Evolutionary conservation across 2,113 vertebrate species (phyloP).

Genomic region (Osmerus mordax): DNA sequence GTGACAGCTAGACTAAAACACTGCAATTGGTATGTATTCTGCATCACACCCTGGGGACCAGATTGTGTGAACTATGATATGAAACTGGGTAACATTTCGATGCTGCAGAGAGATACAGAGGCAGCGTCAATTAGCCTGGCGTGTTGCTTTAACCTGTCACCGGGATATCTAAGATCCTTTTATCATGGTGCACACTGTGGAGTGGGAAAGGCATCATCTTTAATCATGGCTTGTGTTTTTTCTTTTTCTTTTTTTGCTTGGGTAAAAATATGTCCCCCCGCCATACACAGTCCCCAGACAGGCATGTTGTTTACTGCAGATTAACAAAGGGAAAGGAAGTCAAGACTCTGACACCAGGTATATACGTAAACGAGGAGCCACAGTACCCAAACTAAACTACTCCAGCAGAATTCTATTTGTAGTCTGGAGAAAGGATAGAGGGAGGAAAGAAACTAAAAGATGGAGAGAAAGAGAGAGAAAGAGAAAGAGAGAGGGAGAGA

Average conservation of each 20-base stretch:
- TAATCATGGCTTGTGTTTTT: constrained; percentile 65
- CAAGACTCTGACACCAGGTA: constrained; percentile 70
- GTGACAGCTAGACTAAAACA: constrained; percentile 40
- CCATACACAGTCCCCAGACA: constrained; percentile 71
- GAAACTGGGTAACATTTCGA: constrained; percentile 60
- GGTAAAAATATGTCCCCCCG: constrained; percentile 69
- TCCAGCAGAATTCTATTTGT: constrained; percentile 55
- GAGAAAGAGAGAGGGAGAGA: constrained; percentile 16
- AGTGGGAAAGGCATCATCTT: constrained; percentile 67
- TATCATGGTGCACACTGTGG: constrained; percentile 65
- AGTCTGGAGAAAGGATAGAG: constrained; percentile 21
- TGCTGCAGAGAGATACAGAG: constrained; percentile 54
- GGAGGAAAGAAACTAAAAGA: background rate
- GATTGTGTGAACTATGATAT: constrained; percentile 46
- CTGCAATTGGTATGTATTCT: constrained; percentile 34
- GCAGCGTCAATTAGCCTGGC: constrained; percentile 73
- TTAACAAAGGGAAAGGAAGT: constrained; percentile 76
- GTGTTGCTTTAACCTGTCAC: constrained; percentile 75
- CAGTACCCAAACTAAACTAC: constrained; percentile 45
- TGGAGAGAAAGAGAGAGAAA: constrained; percentile 21
- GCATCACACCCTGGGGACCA: constrained; percentile 48
- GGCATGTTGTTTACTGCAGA: constrained; percentile 76
- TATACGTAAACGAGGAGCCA: constrained; percentile 62
- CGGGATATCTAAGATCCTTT: constrained; percentile 67
- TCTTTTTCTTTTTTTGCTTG: constrained; percentile 34